These are phyloP conservation scores for Parnassius orleans DNA, from an alignment of 2,888 invertebrate species.

Conservation along the genomic window DNA sequence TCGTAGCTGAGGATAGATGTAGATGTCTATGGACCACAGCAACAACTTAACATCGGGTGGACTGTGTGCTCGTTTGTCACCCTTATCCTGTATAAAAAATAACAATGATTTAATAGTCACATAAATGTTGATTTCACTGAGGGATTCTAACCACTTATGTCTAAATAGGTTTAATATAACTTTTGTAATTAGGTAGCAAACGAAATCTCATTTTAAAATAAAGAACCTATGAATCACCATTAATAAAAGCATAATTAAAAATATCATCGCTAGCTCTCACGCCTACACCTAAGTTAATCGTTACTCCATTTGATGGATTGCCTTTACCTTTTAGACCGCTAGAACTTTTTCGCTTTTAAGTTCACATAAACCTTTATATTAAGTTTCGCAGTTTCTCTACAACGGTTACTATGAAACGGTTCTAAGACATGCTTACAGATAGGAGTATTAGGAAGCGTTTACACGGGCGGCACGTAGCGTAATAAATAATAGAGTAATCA, in stretches of 20 bases:
- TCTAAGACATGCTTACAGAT: slow-evolving; percentile 59
- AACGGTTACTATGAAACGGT: slow-evolving; percentile 51
- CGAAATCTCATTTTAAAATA: background rate
- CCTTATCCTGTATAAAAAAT: no score
- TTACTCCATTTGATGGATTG: slow-evolving; percentile 71
- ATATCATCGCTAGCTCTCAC: slow-evolving; percentile 58
- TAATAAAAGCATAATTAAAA: slow-evolving; percentile 72
- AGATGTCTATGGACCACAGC: no score
- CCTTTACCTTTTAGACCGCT: slow-evolving; percentile 41
- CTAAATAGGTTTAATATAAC: no score
- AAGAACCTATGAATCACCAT: slow-evolving; percentile 55
- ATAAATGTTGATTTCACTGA: no score
- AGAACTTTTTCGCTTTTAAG: slow-evolving; percentile 51
- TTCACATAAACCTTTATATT: slow-evolving; percentile 10
- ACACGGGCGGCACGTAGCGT: slow-evolving; percentile 78
- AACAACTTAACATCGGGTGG: no score
- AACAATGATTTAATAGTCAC: no score
- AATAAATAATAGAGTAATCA: slow-evolving; percentile 81
- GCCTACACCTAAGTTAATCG: slow-evolving; percentile 67
- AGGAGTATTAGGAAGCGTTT: slow-evolving; percentile 78
- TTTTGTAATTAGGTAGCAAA: no score
- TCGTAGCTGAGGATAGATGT: no score
- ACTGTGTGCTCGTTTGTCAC: no score
- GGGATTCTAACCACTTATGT: no score
- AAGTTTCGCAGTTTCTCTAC: slow-evolving; percentile 4